phyloP scores from a whole-genome alignment of 1,140 invertebrate genomes.

The silkworm (Bombyx mori) region DNA sequence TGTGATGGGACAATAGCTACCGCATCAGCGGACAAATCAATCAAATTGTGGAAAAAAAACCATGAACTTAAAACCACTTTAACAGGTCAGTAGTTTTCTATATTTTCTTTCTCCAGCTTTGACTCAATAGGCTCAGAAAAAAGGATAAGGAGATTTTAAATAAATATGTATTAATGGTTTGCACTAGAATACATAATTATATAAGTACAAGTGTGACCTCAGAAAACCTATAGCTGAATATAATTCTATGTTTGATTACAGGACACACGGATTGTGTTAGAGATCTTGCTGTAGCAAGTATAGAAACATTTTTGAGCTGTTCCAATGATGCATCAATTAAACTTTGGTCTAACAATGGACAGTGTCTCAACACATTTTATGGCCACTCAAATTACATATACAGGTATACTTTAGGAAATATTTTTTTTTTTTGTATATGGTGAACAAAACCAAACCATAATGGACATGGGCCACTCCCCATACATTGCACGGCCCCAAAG shows the following conservation, averaged over 20 bases:
- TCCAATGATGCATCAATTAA: conserved; percentile 91
- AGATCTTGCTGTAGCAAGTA: conserved; percentile 78
- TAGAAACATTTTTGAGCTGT: conserved; percentile 86
- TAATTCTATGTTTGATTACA: conserved; percentile 31
- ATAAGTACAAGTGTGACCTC: conserved; percentile 75
- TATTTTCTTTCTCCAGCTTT: too few relatives aligned
- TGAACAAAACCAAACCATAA: not conserved
- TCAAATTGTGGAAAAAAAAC: conserved; percentile 84
- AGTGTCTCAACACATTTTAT: conserved; percentile 83
- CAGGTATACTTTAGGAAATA: conserved; percentile 57
- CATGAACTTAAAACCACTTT: conserved; percentile 69
- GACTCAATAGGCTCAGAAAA: too few relatives aligned
- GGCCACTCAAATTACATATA: conserved; percentile 89
- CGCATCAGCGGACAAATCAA: conserved; percentile 91
- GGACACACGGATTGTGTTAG: conserved; percentile 95
- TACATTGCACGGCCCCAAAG: too few relatives aligned
- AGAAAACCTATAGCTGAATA: conserved; percentile 54
- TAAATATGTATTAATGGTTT: too few relatives aligned
- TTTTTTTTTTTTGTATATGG: not conserved
- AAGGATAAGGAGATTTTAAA: too few relatives aligned
- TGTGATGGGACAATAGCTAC: conserved; percentile 79
- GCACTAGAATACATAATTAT: conserved; percentile 69
- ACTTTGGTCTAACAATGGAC: conserved; percentile 85
- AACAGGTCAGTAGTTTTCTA: conserved; percentile 38
- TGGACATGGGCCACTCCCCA: too few relatives aligned